A percentile compares a stretch with the other conserved stretches of the same genome.
These are phyloP conservation scores for Syrphus vitripennis DNA, from an alignment of 2,888 invertebrate species.

Conservation along the genomic window DNA sequence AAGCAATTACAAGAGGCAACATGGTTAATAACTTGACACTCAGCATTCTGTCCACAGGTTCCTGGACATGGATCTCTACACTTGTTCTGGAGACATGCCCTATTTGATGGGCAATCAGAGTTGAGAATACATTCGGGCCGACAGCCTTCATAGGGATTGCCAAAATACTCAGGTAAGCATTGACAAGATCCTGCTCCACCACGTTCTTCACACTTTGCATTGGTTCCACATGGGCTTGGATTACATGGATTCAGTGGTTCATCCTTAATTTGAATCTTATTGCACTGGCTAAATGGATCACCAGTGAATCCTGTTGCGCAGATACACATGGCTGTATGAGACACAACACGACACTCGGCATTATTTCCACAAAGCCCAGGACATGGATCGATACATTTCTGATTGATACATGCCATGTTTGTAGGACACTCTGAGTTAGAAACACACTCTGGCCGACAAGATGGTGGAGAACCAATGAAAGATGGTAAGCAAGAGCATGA, in stretches of 20 bases:
- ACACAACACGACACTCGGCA: constrained; percentile 83
- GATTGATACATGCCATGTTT: constrained; percentile 83
- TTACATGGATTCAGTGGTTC: constrained; percentile 81
- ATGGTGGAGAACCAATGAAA: constrained; percentile 85
- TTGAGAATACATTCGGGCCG: constrained; percentile 86
- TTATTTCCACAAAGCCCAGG: constrained; percentile 84
- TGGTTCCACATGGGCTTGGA: constrained; percentile 84
- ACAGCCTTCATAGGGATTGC: constrained; percentile 89
- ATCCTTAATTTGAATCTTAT: constrained; percentile 80
- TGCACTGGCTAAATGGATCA: constrained; percentile 83
- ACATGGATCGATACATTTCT: constrained; percentile 84
- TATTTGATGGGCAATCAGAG: constrained; percentile 86
- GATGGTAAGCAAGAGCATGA: constrained; percentile 84
- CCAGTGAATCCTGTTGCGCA: constrained; percentile 84
- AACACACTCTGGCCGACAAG: constrained; percentile 86
- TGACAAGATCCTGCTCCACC: constrained; percentile 88
- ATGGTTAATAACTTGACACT: constrained; percentile 86
- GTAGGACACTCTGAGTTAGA: constrained; percentile 85
- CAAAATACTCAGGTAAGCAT: constrained; percentile 87
- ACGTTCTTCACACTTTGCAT: constrained; percentile 88
- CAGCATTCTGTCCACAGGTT: constrained; percentile 85
- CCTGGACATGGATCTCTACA: constrained; percentile 86
- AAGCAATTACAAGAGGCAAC: constrained; percentile 85
- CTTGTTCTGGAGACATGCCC: constrained; percentile 86
- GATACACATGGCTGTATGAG: constrained; percentile 84